These are phyloP conservation scores for Eumeta japonica DNA, from an alignment of 1,140 invertebrate genomes.

Conservation along the genomic window DNA sequence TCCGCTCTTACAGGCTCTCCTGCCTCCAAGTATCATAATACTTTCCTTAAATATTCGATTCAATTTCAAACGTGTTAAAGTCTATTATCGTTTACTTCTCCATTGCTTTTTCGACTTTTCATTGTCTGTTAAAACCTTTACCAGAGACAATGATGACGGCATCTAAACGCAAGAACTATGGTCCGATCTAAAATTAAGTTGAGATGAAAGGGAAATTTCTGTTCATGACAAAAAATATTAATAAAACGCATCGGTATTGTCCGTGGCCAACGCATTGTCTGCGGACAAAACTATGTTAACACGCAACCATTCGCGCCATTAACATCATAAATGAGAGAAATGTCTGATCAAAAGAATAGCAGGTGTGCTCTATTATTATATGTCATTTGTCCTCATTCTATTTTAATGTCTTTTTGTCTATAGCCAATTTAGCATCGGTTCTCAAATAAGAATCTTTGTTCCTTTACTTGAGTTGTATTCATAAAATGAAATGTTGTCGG, in stretches of 20 bases:
- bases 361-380: constrained; percentile 53
- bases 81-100: too few relatives aligned
- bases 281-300: constrained; percentile 42
- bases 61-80: constrained; percentile 15
- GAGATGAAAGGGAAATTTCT: constrained; percentile 50
- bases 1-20: too few relatives aligned
- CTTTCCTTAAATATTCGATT: constrained; percentile 2
- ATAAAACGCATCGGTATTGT: constrained; percentile 39
- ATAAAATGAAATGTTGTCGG: too few relatives aligned
- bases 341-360: constrained; percentile 54
- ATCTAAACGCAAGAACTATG: constrained; percentile 51
- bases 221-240: constrained; percentile 51
- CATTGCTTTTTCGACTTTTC: constrained; percentile 10
- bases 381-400: constrained; percentile 42
- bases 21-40: too few relatives aligned
- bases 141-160: constrained; percentile 49
- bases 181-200: constrained; percentile 51
- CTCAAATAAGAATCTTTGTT: too few relatives aligned
- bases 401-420: constrained; percentile 36
- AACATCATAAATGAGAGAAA: constrained; percentile 56
- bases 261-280: constrained; percentile 38
- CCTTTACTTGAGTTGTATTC: too few relatives aligned
- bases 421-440: constrained; percentile 17
- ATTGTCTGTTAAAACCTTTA: constrained; percentile 9
- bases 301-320: constrained; percentile 48